These are phyloP conservation scores for Leptodactylus fuscus DNA, from an alignment of 2,113 vertebrate species.

Conservation along the genomic window DNA sequence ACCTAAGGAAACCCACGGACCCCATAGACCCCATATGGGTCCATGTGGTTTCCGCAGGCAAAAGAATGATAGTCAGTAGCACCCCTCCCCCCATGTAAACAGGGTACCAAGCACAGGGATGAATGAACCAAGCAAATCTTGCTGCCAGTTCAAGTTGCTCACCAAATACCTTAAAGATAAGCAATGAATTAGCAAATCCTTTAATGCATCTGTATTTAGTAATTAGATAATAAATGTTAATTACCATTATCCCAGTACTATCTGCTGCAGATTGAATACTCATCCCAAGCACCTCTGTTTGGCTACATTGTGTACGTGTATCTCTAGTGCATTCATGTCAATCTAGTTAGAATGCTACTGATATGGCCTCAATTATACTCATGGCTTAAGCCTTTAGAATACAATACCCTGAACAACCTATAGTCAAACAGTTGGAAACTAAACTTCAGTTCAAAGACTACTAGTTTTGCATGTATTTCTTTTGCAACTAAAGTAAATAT, in stretches of 20 bases:
- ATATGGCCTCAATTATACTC: neutral
- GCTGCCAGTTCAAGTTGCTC: too few relatives aligned
- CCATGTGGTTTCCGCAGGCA: too few relatives aligned
- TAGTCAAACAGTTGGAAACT: neutral
- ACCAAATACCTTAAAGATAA: too few relatives aligned
- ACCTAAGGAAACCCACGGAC: too few relatives aligned
- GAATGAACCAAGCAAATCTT: too few relatives aligned
- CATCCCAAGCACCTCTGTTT: neutral
- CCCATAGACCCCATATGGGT: too few relatives aligned
- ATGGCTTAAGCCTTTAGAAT: neutral
- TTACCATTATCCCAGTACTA: neutral
- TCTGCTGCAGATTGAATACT: neutral
- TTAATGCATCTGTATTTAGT: neutral
- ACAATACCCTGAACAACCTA: neutral
- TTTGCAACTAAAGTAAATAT: neutral
- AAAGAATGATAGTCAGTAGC: too few relatives aligned
- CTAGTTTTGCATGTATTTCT: neutral
- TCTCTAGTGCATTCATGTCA: neutral
- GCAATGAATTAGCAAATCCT: too few relatives aligned
- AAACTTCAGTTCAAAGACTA: neutral
- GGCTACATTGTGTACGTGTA: neutral
- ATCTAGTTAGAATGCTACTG: neutral
- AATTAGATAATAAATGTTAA: neutral
- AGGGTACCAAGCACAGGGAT: too few relatives aligned
- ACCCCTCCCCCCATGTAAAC: too few relatives aligned